A percentile compares a stretch with the other conserved stretches of the same genome.
Conservation (phyloP, 1,140 invertebrate genomes). For the Caenorhabditis remanei region DNA sequence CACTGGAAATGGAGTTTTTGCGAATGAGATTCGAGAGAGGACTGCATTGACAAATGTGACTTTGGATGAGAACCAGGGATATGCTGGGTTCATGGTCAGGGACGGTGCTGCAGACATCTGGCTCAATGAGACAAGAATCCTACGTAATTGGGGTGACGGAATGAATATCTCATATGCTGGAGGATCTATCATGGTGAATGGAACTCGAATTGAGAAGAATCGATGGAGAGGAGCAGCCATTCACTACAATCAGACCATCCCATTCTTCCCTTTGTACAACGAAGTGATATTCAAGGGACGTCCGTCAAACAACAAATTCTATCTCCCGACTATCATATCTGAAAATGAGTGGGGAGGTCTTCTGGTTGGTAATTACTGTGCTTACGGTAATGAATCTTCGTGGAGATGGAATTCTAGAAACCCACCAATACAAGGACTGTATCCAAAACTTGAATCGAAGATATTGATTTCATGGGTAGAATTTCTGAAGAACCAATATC, state of each 20-base stretch:
- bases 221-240: slow-evolving; percentile 76
- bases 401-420: slow-evolving; percentile 85
- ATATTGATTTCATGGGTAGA: slow-evolving; percentile 76
- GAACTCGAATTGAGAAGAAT: slow-evolving; percentile 74
- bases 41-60: slow-evolving; percentile 80
- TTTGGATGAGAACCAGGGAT: slow-evolving; percentile 89
- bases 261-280: slow-evolving; percentile 73
- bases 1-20: slow-evolving; percentile 85
- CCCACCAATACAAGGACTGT: slow-evolving; percentile 81
- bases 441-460: not conserved
- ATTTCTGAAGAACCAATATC: slow-evolving; percentile 74
- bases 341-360: slow-evolving; percentile 82
- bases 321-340: slow-evolving; percentile 71
- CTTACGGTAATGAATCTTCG: slow-evolving; percentile 87
- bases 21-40: slow-evolving; percentile 72
- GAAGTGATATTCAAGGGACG: slow-evolving; percentile 77
- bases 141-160: slow-evolving; percentile 84
- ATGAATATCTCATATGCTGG: slow-evolving; percentile 78
- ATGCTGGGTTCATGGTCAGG: slow-evolving; percentile 84
- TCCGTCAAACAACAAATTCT: slow-evolving; percentile 77
- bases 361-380: slow-evolving; percentile 83
- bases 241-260: slow-evolving; percentile 72
- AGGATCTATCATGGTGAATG: slow-evolving; percentile 77
- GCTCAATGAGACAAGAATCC: slow-evolving; percentile 86
- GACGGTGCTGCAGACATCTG: slow-evolving; percentile 86